Evolutionary conservation across 2,113 vertebrate species (phyloP).

Genomic region (Coptodon bakossiorum): DNA sequence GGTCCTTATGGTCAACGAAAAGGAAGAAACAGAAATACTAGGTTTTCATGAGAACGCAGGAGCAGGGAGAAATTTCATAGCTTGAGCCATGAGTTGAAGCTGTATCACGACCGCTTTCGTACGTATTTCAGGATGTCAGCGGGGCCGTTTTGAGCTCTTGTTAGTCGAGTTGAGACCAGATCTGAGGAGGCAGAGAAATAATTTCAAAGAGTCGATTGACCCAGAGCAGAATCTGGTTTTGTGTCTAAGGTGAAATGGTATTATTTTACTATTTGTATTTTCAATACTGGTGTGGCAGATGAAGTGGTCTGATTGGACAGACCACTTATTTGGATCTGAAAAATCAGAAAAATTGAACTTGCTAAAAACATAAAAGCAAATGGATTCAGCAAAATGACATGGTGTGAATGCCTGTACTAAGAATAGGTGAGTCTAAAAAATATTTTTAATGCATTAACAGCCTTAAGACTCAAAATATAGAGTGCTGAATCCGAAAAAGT

Average conservation of each 20-base stretch:
- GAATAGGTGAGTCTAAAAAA: neutral
- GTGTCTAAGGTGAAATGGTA: neutral
- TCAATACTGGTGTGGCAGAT: no score
- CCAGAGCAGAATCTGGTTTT: neutral
- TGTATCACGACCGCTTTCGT: neutral
- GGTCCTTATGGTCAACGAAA: neutral
- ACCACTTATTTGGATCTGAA: no score
- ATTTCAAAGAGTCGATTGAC: neutral
- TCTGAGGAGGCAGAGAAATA: neutral
- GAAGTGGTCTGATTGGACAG: no score
- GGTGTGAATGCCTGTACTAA: neutral
- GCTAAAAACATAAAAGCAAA: neutral
- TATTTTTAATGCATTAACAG: neutral
- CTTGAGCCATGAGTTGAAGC: neutral
- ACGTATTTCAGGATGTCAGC: neutral
- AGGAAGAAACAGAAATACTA: neutral
- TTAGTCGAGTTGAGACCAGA: neutral
- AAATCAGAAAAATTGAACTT: neutral
- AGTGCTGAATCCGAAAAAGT: fast-evolving
- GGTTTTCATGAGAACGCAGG: neutral
- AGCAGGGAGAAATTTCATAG: neutral
- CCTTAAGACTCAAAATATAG: neutral
- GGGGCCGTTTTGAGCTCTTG: neutral
- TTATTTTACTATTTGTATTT: no score
- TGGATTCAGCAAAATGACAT: neutral